Evolutionary conservation across 2,888 invertebrate species (phyloP).

Genomic region (Diarsia dahlii): DNA sequence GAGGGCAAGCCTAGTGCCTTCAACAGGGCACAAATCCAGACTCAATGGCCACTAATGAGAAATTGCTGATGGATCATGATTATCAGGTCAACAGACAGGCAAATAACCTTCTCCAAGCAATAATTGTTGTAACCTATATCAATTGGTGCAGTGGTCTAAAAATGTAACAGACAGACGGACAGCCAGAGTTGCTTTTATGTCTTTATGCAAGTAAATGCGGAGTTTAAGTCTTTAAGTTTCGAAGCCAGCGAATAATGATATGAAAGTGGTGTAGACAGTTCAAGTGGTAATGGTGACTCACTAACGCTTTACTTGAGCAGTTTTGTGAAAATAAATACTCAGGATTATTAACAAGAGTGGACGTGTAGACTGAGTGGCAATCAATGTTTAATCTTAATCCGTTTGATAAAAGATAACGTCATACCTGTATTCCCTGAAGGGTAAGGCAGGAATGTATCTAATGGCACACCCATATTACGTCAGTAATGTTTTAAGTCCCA

Average conservation of each 20-base stretch:
- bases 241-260: neutral
- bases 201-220: neutral
- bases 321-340: constrained; percentile 8
- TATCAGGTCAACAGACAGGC: neutral
- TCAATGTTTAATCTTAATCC: neutral
- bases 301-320: neutral
- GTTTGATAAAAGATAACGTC: too few relatives aligned
- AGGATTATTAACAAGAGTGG: neutral
- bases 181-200: neutral
- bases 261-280: constrained; percentile 23
- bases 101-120: neutral
- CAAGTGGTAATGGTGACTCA: constrained; percentile 12
- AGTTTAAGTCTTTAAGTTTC: constrained; percentile 15
- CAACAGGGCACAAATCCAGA: too few relatives aligned
- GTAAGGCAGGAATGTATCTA: too few relatives aligned
- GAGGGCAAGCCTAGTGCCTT: too few relatives aligned
- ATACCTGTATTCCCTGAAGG: too few relatives aligned
- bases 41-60: too few relatives aligned
- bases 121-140: neutral
- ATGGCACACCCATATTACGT: too few relatives aligned
- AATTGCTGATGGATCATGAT: too few relatives aligned
- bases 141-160: neutral
- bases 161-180: neutral
- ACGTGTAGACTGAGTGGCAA: neutral
- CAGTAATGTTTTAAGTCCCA: too few relatives aligned